Base-by-base conservation (phyloP, 92 coral and sea anemone genomes). In the Plumapathes pennacea region DNA sequence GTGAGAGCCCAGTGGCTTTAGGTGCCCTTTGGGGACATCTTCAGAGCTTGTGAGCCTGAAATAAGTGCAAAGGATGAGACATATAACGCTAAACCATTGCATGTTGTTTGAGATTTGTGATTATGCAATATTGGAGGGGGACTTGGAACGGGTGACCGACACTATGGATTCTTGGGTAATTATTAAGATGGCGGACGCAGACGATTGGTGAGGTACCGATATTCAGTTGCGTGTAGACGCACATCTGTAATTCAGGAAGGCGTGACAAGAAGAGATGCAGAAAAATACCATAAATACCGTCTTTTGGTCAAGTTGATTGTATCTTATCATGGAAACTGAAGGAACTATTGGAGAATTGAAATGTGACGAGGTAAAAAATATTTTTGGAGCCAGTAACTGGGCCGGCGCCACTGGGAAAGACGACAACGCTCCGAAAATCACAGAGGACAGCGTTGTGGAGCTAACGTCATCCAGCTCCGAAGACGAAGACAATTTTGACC, bases 1-100 rank as follows among this genome's bases (percentile, higher is more conserved):
- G 56, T 85, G 95, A 1, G 88, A 63, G 34, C 95, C 95, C 2
- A 85, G 61, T 8, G 76, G 69, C 73, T 74, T 25, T 1, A 62
- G 62, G 47, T 85, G 95, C 34, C 95, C 95, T 14, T 73, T 57
- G 9, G 88, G 95, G 23, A 52, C n/a, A 10, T 39, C 31, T 27
- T 65, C 62, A 21, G 24, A 39, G 9, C 49, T 14, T 8, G 33
- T 24, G 46, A 33, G 42, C 28, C 23, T 52, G 25, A 62, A 54
- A 72, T 28, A 41, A 46, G 21, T 51, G 34, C 48, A 23, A 8
- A 64, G 15, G 5, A 4, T 46, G 4, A 36, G 24, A 32, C n/a
- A n/a, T n/a, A n/a, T n/a, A n/a, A n/a, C n/a, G n/a, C n/a, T n/a
- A n/a, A n/a, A n/a, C n/a, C n/a, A n/a, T n/a, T n/a, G n/a, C n/a